A percentile compares a stretch with the other conserved stretches of the same genome.
phyloP scores from a whole-genome alignment of 1,140 invertebrate species.

The Dicyema japonicum region DNA sequence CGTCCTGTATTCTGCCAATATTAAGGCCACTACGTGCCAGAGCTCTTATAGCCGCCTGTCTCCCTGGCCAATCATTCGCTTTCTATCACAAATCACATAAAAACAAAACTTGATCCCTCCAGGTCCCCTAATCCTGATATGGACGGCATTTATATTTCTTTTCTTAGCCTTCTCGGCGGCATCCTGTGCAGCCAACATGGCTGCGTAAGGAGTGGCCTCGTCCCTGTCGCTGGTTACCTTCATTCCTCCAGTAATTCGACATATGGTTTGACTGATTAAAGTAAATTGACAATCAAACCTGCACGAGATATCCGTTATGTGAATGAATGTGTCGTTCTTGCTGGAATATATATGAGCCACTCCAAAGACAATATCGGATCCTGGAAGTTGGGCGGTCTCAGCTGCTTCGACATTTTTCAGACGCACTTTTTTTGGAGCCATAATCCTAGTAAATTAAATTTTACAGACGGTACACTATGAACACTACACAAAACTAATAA shows the following conservation, averaged over 20 bases:
- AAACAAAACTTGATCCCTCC: slow-evolving; percentile 61
- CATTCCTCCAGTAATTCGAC: slow-evolving; percentile 92
- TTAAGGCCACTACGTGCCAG: slow-evolving; percentile 92
- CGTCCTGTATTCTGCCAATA: slow-evolving; percentile 86
- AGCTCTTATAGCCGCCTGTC: slow-evolving; percentile 78
- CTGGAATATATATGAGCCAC: slow-evolving; percentile 96
- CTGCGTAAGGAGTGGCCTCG: slow-evolving; percentile 92
- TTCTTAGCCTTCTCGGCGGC: slow-evolving; percentile 90
- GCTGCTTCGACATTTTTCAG: too few species aligned
- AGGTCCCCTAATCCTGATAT: slow-evolving; percentile 84
- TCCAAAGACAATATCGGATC: slow-evolving; percentile 88
- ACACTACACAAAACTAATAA: too few species aligned
- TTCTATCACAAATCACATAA: too few species aligned
- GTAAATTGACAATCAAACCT: too few species aligned
- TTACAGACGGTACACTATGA: too few species aligned
- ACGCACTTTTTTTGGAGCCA: too few species aligned
- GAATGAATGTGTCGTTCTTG: slow-evolving; percentile 98
- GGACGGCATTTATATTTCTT: slow-evolving; percentile 71
- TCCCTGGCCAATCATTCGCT: slow-evolving; percentile 41
- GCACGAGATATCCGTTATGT: slow-evolving; percentile 98
- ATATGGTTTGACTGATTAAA: slow-evolving; percentile 75
- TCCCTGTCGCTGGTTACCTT: slow-evolving; percentile 99
- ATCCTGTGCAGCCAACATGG: slow-evolving; percentile 99
- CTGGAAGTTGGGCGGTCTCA: too few species aligned
- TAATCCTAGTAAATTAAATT: too few species aligned